Evolutionary conservation across 2,888 invertebrate species (phyloP).

Genomic region (Opisthograptis luteolata): DNA sequence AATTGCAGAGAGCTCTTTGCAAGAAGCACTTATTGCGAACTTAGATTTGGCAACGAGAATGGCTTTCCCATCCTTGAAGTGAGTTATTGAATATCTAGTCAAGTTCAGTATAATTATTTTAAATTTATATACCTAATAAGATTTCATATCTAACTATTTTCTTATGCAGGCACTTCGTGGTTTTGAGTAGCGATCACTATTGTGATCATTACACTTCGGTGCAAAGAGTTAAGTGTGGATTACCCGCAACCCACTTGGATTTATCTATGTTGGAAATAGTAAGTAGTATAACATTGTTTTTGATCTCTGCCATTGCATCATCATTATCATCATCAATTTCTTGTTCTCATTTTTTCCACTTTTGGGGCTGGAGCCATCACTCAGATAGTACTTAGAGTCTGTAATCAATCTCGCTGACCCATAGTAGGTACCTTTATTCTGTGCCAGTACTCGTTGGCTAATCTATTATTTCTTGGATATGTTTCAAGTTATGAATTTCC

Average conservation of each 20-base stretch:
- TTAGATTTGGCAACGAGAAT: constrained; percentile 10
- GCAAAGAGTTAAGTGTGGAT: constrained; percentile 8
- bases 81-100: background rate
- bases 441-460: too few species aligned
- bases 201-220: constrained; percentile 1
- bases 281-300: too few species aligned
- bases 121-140: too few species aligned
- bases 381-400: too few species aligned
- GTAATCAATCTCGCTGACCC: too few species aligned
- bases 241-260: constrained; percentile 17
- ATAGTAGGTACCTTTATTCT: too few species aligned
- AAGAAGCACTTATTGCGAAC: background rate
- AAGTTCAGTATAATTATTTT: background rate
- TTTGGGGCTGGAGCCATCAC: too few species aligned
- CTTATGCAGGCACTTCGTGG: constrained; percentile 14
- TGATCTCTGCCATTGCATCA: too few species aligned
- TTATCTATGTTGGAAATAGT: constrained; percentile 15
- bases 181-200: background rate
- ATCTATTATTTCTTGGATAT: too few species aligned
- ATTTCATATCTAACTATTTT: background rate
- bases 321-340: too few species aligned
- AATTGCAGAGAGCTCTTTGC: background rate
- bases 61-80: constrained; percentile 11
- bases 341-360: background rate
- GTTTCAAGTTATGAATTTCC: too few species aligned